Base-by-base conservation (phyloP, 1,140 invertebrate genomes). In the Bombus ignitus region DNA sequence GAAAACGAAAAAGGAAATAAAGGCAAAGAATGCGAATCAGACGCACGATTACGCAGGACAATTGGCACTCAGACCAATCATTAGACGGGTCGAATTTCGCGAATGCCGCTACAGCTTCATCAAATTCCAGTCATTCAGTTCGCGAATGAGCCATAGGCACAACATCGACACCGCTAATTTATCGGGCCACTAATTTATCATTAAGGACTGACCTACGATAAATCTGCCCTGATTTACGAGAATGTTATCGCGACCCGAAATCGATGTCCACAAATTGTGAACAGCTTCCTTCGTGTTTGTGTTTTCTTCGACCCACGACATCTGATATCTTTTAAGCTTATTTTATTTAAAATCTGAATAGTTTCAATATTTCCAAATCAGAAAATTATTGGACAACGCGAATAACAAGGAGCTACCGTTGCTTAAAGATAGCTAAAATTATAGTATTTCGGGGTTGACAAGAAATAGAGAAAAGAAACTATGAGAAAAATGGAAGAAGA, bases 111-210 rank as follows among this genome's bases (percentile, higher is more conserved):
- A 47, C 62, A 70, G 75, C 75, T 77, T 10, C 62, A 35, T 37
- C 77, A 35, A 68, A 79, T 79, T 79, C 77, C 77, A 47, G n/a
- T 25, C 13, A 42, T 35, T 32, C 39, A 44, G 22, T 25, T 70
- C 35, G 70, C 37, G 28, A 57, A 35, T 44, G 28, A 44, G 42
- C 57, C n/a, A 10, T 37, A 35, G 35, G 42, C 75, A 28, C 28
- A n/a, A 22, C 75, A 62, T 77, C 47, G 39, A 39, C 35, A 35
- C 73, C 28, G 44, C 35, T 53, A 83, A 83, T 87, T 87, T 77
- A 83, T 88, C 80, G 75, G 53, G 18, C 28, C 66, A n/a, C 65
- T 83, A 77, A 83, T 77, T 83, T 37, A 77, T 62, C 81, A 53
- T 2, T 35, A 37, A 32, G 65, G 13, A 4, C 18, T 13, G 28